Evolutionary conservation across 2,888 invertebrate species (phyloP), one percentile per base, ranked within the genome.

Genomic region (Gerris lacustris): DNA sequence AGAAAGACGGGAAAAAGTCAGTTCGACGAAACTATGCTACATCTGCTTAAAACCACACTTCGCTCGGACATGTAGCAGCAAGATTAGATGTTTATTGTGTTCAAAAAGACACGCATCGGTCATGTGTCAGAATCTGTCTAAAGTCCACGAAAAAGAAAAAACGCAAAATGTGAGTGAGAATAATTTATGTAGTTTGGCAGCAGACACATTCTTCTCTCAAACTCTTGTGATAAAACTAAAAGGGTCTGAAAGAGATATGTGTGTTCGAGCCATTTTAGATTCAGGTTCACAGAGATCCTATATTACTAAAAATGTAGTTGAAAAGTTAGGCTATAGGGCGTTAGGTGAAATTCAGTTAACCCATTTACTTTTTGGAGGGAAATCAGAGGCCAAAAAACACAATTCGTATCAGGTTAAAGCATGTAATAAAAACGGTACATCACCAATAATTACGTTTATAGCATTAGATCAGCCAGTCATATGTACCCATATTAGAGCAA

Each of bases 241-340:
- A 47, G 47, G 6, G 47, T 47, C 11, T 7, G 11, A 47, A 7
- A 6, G 11, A 47, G 47, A 47, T 11, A 6, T 47, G 6, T 47
- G 47, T 45, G 72, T 75, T n/a, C 66, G 76, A 31, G 76, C 72
- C 6, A 67, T 77, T 6, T 67, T 78, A 11, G 77, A 78, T 69
- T 62, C 71, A 0, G 77, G 77, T 2, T 77, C 76, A 4, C 76
- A 76, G 31, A 47, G 74, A 44, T 77, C 76, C 0, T 77, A 77
- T 66, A 72, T 78, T 63, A 69, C 74, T 5, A 63, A 72, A 7
- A 69, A 72, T n/a, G 66, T 74, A 6, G 77, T 75, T 1, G 45
- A 72, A n/a, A 72, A 73, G 9, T 64, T 77, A 17, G 74, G 72
- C 6, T 75, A 77, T 55, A 44, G 71, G 55, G 45, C 70, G n/a